A percentile compares a stretch with the other conserved stretches of the same genome.
phyloP scores from a whole-genome alignment of 2,888 invertebrate genomes.

The Crematogaster levior region DNA sequence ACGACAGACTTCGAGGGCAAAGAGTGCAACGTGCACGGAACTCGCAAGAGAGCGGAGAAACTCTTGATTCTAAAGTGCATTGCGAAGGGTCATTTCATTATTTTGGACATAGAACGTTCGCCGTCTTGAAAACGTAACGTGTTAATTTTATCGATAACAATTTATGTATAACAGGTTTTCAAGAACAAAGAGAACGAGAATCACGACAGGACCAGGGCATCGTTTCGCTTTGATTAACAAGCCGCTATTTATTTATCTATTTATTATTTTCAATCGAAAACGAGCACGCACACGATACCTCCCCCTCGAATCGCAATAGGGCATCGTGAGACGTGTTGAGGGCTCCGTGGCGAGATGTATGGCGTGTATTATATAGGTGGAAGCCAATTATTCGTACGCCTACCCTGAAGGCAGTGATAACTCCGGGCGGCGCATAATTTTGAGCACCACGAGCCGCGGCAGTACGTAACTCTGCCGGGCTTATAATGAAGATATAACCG shows the following conservation, averaged over 20 bases:
- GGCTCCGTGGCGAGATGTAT: constrained; percentile 60
- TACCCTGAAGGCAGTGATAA: constrained; percentile 83
- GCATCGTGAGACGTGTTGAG: constrained; percentile 50
- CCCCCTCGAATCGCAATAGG: constrained; percentile 11
- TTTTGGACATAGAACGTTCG: neutral
- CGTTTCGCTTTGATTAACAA: neutral
- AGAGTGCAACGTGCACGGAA: constrained; percentile 15
- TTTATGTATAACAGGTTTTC: neutral
- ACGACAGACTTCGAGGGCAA: constrained; percentile 37
- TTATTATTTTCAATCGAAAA: constrained; percentile 14
- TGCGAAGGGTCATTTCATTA: neutral
- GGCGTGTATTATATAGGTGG: constrained; percentile 76
- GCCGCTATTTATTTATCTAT: neutral
- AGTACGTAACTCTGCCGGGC: constrained; percentile 83
- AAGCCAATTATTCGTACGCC: constrained; percentile 82
- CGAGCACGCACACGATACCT: constrained; percentile 4
- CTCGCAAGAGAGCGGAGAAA: neutral
- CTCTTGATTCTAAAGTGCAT: neutral
- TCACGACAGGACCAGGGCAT: neutral
- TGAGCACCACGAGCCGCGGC: constrained; percentile 74
- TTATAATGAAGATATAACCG: constrained; percentile 85
- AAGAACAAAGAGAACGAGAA: neutral
- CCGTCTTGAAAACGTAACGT: neutral
- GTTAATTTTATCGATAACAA: constrained; percentile 8
- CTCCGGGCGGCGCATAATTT: constrained; percentile 83